Percentiles rank a stretch among this genome's conserved stretches.
Evolutionary conservation across 1,140 invertebrate species (phyloP).

Genomic region (Apis laboriosa): DNA sequence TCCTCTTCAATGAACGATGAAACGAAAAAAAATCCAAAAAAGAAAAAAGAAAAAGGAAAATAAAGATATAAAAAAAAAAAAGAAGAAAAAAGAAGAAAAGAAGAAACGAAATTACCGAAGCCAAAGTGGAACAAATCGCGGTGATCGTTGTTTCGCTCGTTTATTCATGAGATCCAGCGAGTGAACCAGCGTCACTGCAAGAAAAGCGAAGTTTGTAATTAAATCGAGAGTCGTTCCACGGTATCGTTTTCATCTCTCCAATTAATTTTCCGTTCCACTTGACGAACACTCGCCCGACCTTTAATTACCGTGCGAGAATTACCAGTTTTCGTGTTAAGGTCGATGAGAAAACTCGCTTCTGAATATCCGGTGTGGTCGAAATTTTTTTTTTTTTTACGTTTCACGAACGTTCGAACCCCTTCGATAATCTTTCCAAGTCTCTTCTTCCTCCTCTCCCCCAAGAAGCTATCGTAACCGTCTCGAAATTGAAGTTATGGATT

Average conservation of each 20-base stretch:
- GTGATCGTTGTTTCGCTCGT: constrained; percentile 15
- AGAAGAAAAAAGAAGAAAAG: fast-evolving
- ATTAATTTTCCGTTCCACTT: constrained; percentile 40
- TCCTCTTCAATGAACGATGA: background rate
- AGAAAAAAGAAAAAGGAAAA: too few relatives aligned
- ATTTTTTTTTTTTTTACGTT: background rate
- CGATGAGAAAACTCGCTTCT: background rate
- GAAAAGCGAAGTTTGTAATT: constrained; percentile 24
- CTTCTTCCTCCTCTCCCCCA: fast-evolving
- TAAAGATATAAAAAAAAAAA: background rate
- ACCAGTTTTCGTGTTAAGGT: constrained; percentile 1
- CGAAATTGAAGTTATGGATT: too few relatives aligned
- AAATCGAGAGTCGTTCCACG: constrained; percentile 20
- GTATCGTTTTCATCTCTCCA: constrained; percentile 42
- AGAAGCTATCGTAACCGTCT: background rate
- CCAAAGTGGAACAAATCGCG: background rate
- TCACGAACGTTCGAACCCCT: too few relatives aligned
- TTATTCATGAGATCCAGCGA: constrained; percentile 24
- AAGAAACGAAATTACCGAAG: background rate
- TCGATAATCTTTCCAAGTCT: background rate
- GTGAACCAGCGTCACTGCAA: background rate
- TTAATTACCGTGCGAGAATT: constrained; percentile 38
- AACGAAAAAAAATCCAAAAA: background rate
- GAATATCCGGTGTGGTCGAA: background rate
- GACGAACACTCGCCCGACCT: constrained; percentile 16